phyloP scores from a whole-genome alignment of 2,113 vertebrate genomes.

The Xenopus tropicalis region UCB_Xtro_10.0 CM004446.2:96372001-96372500 shows the following conservation, averaged over 20 bases:
- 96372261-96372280: not conserved
- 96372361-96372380: not conserved
- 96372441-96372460: too few species aligned
- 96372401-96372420: too few species aligned
- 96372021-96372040: conserved; percentile 27
- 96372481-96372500: too few species aligned
- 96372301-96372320: conserved; percentile 35
- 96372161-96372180: conserved; percentile 35
- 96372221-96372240: conserved; percentile 7
- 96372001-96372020: conserved; percentile 27
- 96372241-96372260: not conserved
- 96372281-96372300: conserved; percentile 29
- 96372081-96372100: not conserved
- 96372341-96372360: not conserved
- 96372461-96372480: too few species aligned
- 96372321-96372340: not conserved
- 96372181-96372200: conserved; percentile 23
- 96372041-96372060: conserved; percentile 13
- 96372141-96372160: not conserved
- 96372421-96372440: too few species aligned
- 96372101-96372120: conserved; percentile 20
- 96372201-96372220: not conserved
- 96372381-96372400: not conserved
- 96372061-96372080: not conserved
- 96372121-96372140: not conserved